These are phyloP conservation scores for Eristalinus sepulchralis DNA, from an alignment of 2,888 invertebrate genomes.

Conservation along the genomic window DNA sequence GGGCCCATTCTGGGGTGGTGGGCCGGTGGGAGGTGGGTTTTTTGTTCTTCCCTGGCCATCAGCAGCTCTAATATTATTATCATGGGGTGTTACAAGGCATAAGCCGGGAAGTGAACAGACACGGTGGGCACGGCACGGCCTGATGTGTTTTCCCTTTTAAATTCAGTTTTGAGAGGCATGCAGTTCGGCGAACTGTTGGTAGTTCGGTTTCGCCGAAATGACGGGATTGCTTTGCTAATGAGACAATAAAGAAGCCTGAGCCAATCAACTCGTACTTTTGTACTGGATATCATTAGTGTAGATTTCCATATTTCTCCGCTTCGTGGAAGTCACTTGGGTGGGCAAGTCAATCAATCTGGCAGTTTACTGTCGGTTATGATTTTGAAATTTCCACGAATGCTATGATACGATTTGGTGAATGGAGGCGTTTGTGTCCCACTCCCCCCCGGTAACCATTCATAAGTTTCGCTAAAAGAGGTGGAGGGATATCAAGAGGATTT, in stretches of 20 bases:
- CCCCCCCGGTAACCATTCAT: no score
- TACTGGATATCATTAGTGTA: no score
- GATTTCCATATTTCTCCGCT: no score
- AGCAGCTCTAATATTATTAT: background rate
- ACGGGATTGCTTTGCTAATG: background rate
- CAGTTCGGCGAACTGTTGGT: background rate
- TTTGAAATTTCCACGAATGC: no score
- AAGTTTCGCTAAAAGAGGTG: no score
- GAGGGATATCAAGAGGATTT: no score
- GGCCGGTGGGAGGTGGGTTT: background rate
- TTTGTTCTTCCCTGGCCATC: background rate
- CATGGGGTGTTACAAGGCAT: background rate
- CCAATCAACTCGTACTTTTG: background rate
- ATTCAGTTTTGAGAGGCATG: background rate
- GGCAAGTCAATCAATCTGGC: no score
- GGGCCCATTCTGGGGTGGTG: background rate
- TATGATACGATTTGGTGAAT: no score
- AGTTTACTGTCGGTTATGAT: no score
- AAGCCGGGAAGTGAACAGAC: no score
- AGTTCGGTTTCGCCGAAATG: background rate
- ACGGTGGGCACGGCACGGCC: background rate
- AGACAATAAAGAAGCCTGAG: background rate
- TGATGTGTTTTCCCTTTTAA: background rate
- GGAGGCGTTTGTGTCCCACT: no score
- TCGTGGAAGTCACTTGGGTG: no score